Conservation (phyloP, 2,888 invertebrate species). For the Parochlus steinenii region DNA sequence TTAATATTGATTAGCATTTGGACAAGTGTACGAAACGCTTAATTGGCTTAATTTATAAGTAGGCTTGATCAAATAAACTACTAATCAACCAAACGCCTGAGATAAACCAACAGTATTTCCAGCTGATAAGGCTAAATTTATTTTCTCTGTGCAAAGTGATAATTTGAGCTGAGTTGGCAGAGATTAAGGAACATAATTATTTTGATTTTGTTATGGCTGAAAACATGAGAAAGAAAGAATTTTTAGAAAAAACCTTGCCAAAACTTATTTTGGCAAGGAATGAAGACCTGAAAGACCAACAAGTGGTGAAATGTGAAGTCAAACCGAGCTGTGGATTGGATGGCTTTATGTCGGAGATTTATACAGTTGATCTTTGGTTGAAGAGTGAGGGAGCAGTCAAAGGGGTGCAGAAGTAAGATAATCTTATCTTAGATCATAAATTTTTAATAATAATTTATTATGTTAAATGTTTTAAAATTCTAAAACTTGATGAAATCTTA, state of each 20-base stretch:
- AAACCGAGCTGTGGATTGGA: conserved; percentile 17
- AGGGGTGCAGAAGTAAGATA: too few species aligned
- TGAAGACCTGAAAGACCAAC: conserved; percentile 1
- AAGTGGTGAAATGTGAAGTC: conserved; percentile 5
- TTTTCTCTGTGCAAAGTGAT: too few species aligned
- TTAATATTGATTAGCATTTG: too few species aligned
- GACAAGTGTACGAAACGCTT: too few species aligned
- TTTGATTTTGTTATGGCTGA: neutral
- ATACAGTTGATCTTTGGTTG: conserved; percentile 14
- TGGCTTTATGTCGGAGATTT: conserved; percentile 27
- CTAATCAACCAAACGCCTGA: too few species aligned
- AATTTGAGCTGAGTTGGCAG: too few species aligned
- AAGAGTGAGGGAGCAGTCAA: too few species aligned
- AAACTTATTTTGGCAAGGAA: conserved; percentile 6
- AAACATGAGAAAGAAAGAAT: conserved; percentile 2
- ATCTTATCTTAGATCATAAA: conserved; percentile 6
- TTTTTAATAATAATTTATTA: conserved; percentile 1
- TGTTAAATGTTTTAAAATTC: neutral
- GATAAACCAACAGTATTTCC: too few species aligned
- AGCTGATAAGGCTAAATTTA: too few species aligned
- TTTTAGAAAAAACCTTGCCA: conserved; percentile 5
- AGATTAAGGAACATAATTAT: too few species aligned
- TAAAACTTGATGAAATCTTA: neutral
- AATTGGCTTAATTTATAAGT: too few species aligned
- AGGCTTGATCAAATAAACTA: too few species aligned